Base-by-base conservation (phyloP, 2,888 invertebrate genomes). In the Desoria tigrina region DNA sequence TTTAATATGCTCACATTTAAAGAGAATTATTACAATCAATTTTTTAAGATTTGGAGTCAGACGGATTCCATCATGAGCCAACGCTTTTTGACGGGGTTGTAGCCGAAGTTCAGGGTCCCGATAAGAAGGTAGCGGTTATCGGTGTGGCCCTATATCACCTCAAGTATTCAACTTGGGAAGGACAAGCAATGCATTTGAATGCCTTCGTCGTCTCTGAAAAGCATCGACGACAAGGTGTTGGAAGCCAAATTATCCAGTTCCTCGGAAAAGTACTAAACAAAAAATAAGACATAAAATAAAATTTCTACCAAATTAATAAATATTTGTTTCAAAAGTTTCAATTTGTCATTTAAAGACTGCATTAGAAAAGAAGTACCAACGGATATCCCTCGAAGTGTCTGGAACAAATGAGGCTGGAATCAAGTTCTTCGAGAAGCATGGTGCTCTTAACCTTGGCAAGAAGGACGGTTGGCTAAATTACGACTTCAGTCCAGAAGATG, bases 111-210 rank as follows among this genome's bases (percentile, higher is more conserved):
- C 66, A 68, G 32, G 69, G 45, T 18, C 45, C 54, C 18, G 56
- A 42, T n/a, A 58, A 67, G 16, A 65, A 63, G n/a, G 32, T 24
- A 24, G 39, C 49, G 53, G 78, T 71, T 51, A 65, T 75, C 4
- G 94, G 92, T 0, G 93, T 89, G 79, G 86, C 89, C 0, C 79
- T 95, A 23, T 94, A 88, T 80, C 94, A 88, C 80, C 86, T 86
- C 66, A 86, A 86, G 1, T 95, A 94, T 81, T 93, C 92, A 2
- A 92, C 94, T 0, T 94, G 92, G 91, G 82, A 86, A 74, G 94
- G 69, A 3, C 64, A 61, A 55, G 82, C 86, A 0, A 83, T 92
- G 77, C 89, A 90, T 81, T 82, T 96, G 66, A 94, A 95, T 80
- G 94, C 94, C 79, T 78, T 96, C 42, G 94, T 90, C 79, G 88